These are phyloP conservation scores for Eunapius fragilis DNA, from an alignment of 37 sponge, comb jelly and placozoan genomes.

Conservation along the genomic window DNA sequence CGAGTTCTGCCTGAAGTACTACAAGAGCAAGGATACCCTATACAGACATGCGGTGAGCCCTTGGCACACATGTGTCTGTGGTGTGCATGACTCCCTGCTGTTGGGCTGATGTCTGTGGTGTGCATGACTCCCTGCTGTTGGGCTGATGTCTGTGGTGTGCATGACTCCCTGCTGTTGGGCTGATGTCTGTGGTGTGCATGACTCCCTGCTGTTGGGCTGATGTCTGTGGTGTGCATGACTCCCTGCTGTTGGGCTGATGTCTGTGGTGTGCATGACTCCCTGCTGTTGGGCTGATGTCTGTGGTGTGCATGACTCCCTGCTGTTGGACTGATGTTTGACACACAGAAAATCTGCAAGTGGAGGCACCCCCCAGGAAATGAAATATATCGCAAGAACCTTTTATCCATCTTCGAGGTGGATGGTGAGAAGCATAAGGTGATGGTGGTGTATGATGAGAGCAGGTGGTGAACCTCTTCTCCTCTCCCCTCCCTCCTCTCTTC, in stretches of 20 bases:
- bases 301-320: neutral
- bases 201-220: no score
- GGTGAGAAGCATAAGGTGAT: constrained; percentile 90
- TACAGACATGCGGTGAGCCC: constrained; percentile 50
- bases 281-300: neutral
- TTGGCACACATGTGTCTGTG: constrained; percentile 51
- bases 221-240: neutral
- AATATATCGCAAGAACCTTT: constrained; percentile 78
- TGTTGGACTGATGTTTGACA: neutral
- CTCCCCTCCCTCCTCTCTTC: neutral
- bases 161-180: neutral
- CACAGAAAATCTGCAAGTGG: constrained; percentile 69
- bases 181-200: no score
- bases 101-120: no score
- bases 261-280: neutral
- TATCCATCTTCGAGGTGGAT: constrained; percentile 97
- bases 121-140: no score
- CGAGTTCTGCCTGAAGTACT: constrained; percentile 86
- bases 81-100: neutral
- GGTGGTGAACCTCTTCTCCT: no score
- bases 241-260: neutral
- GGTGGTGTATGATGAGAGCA: no score
- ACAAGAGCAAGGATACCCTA: constrained; percentile 68
- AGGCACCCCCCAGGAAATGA: constrained; percentile 94
- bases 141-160: neutral